Conservation (phyloP, 2,888 invertebrate species). For the Escarpia spicata region DNA sequence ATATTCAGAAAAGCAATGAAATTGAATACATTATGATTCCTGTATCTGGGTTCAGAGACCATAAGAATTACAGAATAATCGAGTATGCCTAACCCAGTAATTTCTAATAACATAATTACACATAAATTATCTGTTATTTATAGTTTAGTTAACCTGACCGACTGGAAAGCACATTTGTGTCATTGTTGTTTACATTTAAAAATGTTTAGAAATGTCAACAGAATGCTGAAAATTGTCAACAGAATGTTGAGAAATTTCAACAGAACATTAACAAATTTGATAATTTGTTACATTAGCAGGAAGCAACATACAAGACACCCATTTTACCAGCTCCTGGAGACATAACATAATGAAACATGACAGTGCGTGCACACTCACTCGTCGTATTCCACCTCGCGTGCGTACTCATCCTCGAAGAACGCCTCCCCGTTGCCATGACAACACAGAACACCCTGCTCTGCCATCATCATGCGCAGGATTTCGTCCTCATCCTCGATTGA, state of each 20-base stretch:
- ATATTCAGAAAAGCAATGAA: neutral
- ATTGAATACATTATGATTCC: neutral
- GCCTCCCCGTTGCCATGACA: conserved; percentile 12
- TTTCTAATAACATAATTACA: neutral
- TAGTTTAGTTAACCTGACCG: neutral
- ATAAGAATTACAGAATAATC: neutral
- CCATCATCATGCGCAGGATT: neutral
- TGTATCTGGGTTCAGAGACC: neutral
- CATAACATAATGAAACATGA: neutral
- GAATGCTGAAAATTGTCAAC: neutral
- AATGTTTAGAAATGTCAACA: neutral
- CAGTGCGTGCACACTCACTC: neutral
- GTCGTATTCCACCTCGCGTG: neutral
- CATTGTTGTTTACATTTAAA: neutral
- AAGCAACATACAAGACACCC: neutral
- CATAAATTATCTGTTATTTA: neutral
- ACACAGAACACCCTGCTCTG: neutral
- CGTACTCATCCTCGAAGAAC: conserved; percentile 1
- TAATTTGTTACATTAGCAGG: neutral
- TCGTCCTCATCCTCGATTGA: neutral
- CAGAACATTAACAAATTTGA: neutral
- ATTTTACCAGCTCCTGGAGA: neutral
- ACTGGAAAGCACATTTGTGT: neutral
- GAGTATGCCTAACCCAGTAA: neutral
- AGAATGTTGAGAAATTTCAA: neutral